These are phyloP conservation scores for Drosophila guanche DNA, from an alignment of 1,140 invertebrate genomes.

Conservation along the genomic window DNA sequence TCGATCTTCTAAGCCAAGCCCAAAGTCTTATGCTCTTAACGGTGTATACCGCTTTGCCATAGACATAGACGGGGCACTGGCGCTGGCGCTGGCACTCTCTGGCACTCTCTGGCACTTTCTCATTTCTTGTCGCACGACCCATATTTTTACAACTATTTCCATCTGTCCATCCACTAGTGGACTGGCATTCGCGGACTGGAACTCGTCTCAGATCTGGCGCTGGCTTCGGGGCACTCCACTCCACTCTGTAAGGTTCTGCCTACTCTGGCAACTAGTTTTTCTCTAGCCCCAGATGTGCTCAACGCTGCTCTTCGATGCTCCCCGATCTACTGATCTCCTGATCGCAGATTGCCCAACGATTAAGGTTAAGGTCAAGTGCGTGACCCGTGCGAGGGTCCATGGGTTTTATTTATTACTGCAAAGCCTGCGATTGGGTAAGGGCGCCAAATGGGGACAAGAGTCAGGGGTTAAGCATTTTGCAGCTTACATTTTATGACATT, in stretches of 20 bases:
- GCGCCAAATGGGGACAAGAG: too few species aligned
- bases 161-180: constrained; percentile 31
- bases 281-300: background rate
- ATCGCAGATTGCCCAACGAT: background rate
- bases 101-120: constrained; percentile 58
- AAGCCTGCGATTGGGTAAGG: constrained; percentile 1
- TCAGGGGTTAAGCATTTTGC: too few species aligned
- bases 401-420: constrained; percentile 31
- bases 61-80: constrained; percentile 11
- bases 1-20: constrained; percentile 47
- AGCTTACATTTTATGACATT: too few species aligned
- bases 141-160: constrained; percentile 66
- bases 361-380: constrained; percentile 48
- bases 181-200: constrained; percentile 6
- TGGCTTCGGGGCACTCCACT: constrained; percentile 12
- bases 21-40: constrained; percentile 44
- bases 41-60: constrained; percentile 32
- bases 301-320: background rate
- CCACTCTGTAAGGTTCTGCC: constrained; percentile 24
- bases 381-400: constrained; percentile 7
- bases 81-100: too few species aligned
- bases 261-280: constrained; percentile 41
- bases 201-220: constrained; percentile 2
- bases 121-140: constrained; percentile 67
- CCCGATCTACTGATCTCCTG: background rate